Evolutionary conservation across 2,888 invertebrate genomes (phyloP).

Genomic region (Lottia scabra): DNA sequence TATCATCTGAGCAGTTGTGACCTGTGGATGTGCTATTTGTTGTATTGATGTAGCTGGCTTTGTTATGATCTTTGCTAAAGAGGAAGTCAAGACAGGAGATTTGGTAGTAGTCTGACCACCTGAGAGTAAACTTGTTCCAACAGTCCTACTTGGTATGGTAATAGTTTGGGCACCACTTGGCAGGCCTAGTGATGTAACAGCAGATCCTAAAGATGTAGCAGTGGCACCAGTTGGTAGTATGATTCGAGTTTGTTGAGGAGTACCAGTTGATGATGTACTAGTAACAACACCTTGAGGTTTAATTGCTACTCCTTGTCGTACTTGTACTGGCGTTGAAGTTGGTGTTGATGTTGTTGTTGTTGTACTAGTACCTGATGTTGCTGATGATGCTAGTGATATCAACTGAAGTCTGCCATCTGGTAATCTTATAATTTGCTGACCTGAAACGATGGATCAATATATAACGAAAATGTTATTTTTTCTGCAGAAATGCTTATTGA

Average conservation of each 20-base stretch:
- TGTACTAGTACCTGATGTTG: constrained; percentile 41
- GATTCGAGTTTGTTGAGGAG: constrained; percentile 38
- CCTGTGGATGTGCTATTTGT: constrained; percentile 8
- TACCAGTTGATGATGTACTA: constrained; percentile 16
- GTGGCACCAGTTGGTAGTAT: constrained; percentile 33
- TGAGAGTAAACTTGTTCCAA: constrained; percentile 12
- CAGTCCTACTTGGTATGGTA: constrained; percentile 13
- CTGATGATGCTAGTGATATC: constrained; percentile 71
- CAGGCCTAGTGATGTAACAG: constrained; percentile 11
- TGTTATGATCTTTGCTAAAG: constrained; percentile 20
- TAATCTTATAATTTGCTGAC: constrained; percentile 90
- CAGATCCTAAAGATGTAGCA: constrained; percentile 25
- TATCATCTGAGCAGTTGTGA: background rate
- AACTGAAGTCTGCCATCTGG: constrained; percentile 94
- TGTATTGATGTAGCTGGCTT: constrained; percentile 13
- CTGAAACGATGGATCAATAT: constrained; percentile 39
- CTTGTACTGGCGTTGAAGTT: constrained; percentile 15
- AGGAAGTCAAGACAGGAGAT: constrained; percentile 19
- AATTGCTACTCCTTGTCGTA: constrained; percentile 7
- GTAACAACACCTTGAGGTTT: constrained; percentile 1
- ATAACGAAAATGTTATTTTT: too few relatives aligned
- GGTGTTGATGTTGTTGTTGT: constrained; percentile 26
- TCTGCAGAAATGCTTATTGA: background rate
- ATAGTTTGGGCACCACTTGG: constrained; percentile 8
- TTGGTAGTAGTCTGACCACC: constrained; percentile 9